A percentile compares a stretch with the other conserved stretches of the same genome.
Evolutionary conservation across 2,888 invertebrate genomes (phyloP).

Genomic region (Liodrosophila aerea): DNA sequence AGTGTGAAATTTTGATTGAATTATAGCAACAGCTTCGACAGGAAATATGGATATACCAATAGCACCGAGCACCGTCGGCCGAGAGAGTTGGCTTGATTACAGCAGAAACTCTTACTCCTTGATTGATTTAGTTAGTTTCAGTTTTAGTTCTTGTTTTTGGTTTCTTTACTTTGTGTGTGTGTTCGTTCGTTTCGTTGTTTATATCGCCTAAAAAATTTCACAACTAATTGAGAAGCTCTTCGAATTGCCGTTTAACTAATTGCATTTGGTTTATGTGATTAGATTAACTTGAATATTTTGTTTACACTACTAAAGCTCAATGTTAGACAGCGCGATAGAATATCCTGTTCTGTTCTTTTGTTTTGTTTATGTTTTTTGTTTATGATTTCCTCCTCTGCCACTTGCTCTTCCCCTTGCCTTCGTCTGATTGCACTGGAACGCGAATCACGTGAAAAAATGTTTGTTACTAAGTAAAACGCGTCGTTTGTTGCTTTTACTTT

Average conservation of each 20-base stretch:
- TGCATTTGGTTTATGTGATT: conserved; percentile 26
- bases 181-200: conserved; percentile 37
- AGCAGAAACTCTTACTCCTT: conserved; percentile 15
- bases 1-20: conserved; percentile 83
- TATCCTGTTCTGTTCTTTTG: conserved; percentile 47
- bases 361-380: conserved; percentile 20
- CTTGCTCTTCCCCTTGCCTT: background rate
- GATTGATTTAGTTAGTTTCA: conserved; percentile 11
- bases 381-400: background rate
- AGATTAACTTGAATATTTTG: background rate
- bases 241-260: conserved; percentile 51
- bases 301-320: conserved; percentile 80
- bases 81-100: conserved; percentile 12
- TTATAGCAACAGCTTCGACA: conserved; percentile 78
- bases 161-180: conserved; percentile 17
- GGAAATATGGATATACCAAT: conserved; percentile 46
- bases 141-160: conserved; percentile 15
- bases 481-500: background rate
- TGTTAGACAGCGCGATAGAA: conserved; percentile 64
- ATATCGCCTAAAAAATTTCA: conserved; percentile 57
- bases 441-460: conserved; percentile 63
- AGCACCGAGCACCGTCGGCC: conserved; percentile 62
- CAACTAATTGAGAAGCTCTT: conserved; percentile 80
- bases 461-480: conserved; percentile 44
- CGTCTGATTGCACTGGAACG: conserved; percentile 78